A percentile compares a stretch with the other conserved stretches of the same genome.
Conservation (phyloP, 2,113 vertebrate genomes). For the Hassar affinis region DNA sequence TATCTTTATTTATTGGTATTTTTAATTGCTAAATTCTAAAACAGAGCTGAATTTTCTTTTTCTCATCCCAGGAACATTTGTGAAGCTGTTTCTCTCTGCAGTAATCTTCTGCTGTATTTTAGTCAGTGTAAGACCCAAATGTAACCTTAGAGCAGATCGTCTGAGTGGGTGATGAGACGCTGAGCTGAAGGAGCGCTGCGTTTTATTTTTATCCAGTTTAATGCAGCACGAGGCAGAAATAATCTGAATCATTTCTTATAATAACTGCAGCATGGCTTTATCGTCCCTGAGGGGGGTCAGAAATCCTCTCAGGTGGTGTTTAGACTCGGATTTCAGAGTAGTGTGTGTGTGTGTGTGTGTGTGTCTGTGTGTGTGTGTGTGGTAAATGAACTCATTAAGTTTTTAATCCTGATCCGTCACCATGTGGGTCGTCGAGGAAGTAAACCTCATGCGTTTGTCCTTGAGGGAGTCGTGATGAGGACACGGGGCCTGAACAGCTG, state of each 20-base stretch:
- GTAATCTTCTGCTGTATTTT: not conserved
- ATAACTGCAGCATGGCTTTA: not conserved
- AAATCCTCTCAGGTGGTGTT: not conserved
- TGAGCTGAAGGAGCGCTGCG: not conserved
- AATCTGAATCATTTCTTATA: not conserved
- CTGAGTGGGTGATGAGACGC: not conserved
- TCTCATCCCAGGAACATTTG: not conserved
- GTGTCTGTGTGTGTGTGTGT: too few relatives aligned
- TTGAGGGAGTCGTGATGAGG: not conserved
- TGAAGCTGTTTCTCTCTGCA: not conserved
- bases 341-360: not conserved
- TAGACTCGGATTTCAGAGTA: not conserved
- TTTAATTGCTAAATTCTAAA: not conserved
- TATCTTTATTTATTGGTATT: not conserved
- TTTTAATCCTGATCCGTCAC: not conserved
- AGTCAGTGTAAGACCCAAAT: not conserved
- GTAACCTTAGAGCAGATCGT: not conserved
- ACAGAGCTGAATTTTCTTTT: not conserved
- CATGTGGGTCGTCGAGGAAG: not conserved
- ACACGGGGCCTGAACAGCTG: not conserved
- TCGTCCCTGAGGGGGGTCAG: not conserved
- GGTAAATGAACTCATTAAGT: not conserved
- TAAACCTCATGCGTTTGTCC: not conserved
- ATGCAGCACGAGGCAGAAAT: not conserved
- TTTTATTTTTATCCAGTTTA: slow-evolving; percentile 6